These are phyloP conservation scores for Proterorhinus semilunaris DNA, from an alignment of 2,113 vertebrate genomes.

Conservation along the genomic window DNA sequence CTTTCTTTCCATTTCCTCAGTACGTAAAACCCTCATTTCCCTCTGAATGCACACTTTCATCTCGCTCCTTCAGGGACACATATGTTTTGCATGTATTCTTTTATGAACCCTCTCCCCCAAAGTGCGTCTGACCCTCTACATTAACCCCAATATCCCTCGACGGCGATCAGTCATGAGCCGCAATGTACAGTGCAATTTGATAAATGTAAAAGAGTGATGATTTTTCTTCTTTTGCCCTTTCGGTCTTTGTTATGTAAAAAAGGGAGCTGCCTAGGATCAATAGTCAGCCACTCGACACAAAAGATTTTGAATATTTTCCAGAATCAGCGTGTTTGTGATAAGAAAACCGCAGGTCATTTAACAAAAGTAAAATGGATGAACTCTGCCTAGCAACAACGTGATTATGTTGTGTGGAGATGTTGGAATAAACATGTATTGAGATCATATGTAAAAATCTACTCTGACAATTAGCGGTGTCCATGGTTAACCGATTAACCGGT, in stretches of 20 bases:
- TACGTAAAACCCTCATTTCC: slow-evolving; percentile 36
- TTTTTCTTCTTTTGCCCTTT: not conserved
- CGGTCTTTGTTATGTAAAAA: slow-evolving; percentile 25
- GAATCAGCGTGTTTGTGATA: slow-evolving; percentile 23
- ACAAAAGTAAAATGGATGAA: not conserved
- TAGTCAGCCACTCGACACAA: slow-evolving; percentile 15
- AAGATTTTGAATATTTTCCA: slow-evolving; percentile 28
- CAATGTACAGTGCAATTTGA: slow-evolving; percentile 42
- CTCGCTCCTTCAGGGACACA: slow-evolving; percentile 32
- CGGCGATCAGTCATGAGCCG: slow-evolving; percentile 45
- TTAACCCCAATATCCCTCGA: slow-evolving; percentile 46
- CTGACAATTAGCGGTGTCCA: no score
- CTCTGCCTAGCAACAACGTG: not conserved
- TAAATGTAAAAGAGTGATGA: slow-evolving; percentile 9
- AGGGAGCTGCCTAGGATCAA: slow-evolving; percentile 9
- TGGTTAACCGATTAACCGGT: no score
- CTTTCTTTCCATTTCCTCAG: slow-evolving; percentile 15
- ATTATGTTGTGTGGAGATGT: not conserved
- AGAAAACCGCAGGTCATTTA: not conserved
- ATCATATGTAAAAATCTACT: no score
- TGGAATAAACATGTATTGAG: no score
- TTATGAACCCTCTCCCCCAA: slow-evolving; percentile 44
- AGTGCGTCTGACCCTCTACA: slow-evolving; percentile 37
- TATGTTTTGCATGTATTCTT: slow-evolving; percentile 37
- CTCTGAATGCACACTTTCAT: slow-evolving; percentile 50